phyloP scores from a whole-genome alignment of 2,888 invertebrate genomes.

The Chrysolina americana region DNA sequence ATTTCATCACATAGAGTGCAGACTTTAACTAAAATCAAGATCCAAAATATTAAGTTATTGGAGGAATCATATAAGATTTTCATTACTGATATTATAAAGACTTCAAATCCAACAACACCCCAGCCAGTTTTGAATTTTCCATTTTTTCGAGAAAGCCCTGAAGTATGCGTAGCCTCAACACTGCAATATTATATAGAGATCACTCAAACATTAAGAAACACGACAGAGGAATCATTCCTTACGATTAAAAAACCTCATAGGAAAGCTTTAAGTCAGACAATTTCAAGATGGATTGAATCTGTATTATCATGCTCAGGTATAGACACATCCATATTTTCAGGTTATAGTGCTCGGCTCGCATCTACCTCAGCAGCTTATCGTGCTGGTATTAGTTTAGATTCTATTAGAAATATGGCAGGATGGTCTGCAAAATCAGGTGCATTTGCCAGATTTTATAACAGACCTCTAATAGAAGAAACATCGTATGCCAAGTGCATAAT shows the following conservation, averaged over 20 bases:
- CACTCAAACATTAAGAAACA: slow-evolving; percentile 1
- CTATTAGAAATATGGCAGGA: slow-evolving; percentile 19
- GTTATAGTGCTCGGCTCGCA: slow-evolving; percentile 61
- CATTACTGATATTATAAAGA: slow-evolving; percentile 22
- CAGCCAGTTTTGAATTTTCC: slow-evolving; percentile 26
- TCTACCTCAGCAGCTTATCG: slow-evolving; percentile 49
- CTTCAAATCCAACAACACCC: slow-evolving; percentile 5
- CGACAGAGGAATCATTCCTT: slow-evolving; percentile 6
- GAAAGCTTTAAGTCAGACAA: slow-evolving; percentile 24
- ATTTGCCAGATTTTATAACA: not conserved
- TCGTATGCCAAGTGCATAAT: not conserved
- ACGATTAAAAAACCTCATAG: slow-evolving; percentile 27
- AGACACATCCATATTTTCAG: slow-evolving; percentile 27
- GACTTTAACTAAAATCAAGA: slow-evolving; percentile 23
- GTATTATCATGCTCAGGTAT: slow-evolving; percentile 13
- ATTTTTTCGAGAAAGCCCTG: slow-evolving; percentile 15
- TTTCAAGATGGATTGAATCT: slow-evolving; percentile 35
- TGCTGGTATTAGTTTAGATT: slow-evolving; percentile 25
- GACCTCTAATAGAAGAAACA: not conserved
- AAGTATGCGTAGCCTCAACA: slow-evolving; percentile 26
- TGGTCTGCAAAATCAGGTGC: not conserved
- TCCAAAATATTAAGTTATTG: slow-evolving; percentile 21
- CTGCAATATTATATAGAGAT: slow-evolving; percentile 18
- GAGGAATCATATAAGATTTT: slow-evolving; percentile 11
- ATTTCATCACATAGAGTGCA: slow-evolving; percentile 29